A percentile compares a stretch with the other conserved stretches of the same genome.
Conservation (phyloP, 2,113 vertebrate species). For the Callipepla squamata region DNA sequence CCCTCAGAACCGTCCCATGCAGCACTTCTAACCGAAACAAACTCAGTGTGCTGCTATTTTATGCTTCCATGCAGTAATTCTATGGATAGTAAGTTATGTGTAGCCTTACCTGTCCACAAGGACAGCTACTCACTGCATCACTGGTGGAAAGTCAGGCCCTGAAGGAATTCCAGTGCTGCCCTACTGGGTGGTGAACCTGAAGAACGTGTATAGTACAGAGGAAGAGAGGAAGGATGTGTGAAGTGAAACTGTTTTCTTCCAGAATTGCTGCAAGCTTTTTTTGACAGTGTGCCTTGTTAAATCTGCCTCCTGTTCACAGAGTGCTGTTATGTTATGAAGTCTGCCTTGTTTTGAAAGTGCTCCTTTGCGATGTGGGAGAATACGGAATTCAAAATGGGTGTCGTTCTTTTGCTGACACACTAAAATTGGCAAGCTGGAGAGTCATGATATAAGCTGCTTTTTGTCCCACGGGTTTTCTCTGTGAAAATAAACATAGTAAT, state of each 20-base stretch:
- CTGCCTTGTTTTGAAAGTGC: neutral
- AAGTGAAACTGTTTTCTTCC: neutral
- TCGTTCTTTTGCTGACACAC: neutral
- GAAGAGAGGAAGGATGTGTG: neutral
- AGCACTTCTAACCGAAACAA: neutral
- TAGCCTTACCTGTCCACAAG: neutral
- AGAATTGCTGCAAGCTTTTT: neutral
- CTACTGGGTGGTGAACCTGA: neutral
- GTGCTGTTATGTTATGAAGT: neutral
- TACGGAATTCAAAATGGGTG: neutral
- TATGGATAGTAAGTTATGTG: neutral
- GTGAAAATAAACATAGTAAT: neutral
- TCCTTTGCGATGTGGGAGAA: neutral
- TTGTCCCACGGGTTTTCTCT: neutral
- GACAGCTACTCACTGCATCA: neutral
- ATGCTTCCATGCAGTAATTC: neutral
- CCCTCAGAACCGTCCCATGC: fast-evolving
- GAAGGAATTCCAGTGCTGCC: neutral
- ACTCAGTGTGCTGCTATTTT: fast-evolving
- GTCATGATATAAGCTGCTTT: neutral
- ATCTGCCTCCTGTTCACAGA: neutral
- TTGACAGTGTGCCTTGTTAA: neutral
- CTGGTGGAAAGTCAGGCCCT: neutral
- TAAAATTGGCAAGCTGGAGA: neutral
- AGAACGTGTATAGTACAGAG: neutral